Base-by-base conservation (phyloP, 2,888 invertebrate genomes). In the Hyposoter didymator region DNA sequence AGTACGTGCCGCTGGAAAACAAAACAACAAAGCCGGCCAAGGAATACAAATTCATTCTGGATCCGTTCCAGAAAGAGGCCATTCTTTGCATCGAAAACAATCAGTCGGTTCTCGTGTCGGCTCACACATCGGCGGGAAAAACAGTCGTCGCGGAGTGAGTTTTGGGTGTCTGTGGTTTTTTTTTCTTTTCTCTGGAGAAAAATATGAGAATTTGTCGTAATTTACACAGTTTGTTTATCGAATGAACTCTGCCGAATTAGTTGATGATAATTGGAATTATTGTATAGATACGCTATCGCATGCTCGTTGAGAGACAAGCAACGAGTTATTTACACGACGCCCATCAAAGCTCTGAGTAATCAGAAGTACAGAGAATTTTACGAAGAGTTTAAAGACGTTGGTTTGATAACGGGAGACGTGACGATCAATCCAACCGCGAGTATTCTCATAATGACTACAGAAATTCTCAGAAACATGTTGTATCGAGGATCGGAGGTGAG, bases 381-480 rank as follows among this genome's bases (percentile, higher is more conserved):
- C 85, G 99, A 99, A 92, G 99, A 99, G 94, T 99, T 99, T 92
- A 96, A 97, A 94, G 99, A 99, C 94, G 99, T 99, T 12, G 99
- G 99, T 59, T 95, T 99, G 70, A 97, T 99, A 88, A 99, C 99
- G 35, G 99, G 99, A 47, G 99, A 99, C 95, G 99, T 99, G 2
- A 99, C 99, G 0, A 99, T 99, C 78, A 99, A 99, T 95, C 99
- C 99, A 5, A 97, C 97, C 49, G 99, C 99, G 17, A 99, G 99
- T 78, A 98, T 99, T 94, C 96, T 99, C 52, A 99, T 99, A 88
- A 99, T 99, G 99, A 99, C 99, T 0, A 99, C 99, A n/a, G 99
- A 99, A 97, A 99, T 99, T 95, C 95, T 99, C 86, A 95, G 99
- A 87, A 99, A 99, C 91, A 99, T 99, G 99, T 95, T 99, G 82